A percentile compares a stretch with the other conserved stretches of the same genome.
phyloP scores from a whole-genome alignment of 2,888 invertebrate species.

The Tenthredo amoena region DNA sequence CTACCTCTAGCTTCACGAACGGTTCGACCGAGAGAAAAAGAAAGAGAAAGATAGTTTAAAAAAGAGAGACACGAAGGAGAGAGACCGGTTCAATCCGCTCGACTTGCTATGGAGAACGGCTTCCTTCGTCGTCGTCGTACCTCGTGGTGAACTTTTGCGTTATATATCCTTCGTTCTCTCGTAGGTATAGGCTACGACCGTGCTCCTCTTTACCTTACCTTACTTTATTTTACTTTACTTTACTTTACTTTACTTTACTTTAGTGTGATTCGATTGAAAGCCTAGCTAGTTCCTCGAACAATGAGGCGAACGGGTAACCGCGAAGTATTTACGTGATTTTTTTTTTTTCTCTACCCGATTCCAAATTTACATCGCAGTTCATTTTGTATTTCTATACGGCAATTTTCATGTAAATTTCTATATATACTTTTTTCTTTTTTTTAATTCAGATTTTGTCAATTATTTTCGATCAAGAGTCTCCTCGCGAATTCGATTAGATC shows the following conservation, averaged over 20 bases:
- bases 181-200: not conserved
- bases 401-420: not conserved
- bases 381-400: not conserved
- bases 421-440: not conserved
- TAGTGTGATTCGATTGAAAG: not conserved
- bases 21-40: constrained; percentile 10
- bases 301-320: not conserved
- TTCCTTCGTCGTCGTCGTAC: constrained; percentile 16
- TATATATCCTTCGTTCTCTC: constrained; percentile 2
- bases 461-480: not conserved
- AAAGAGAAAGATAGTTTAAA: not conserved
- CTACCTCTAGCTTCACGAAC: not conserved
- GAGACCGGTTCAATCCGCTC: constrained; percentile 45
- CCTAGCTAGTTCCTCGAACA: not conserved
- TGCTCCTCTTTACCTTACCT: not conserved
- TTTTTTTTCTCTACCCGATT: not conserved
- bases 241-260: not conserved
- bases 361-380: not conserved
- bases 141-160: constrained; percentile 14
- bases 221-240: no score
- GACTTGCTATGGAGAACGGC: constrained; percentile 34
- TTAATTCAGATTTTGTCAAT: not conserved
- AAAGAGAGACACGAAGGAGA: constrained; percentile 21
- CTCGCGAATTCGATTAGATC: not conserved
- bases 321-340: not conserved